Conservation (phyloP, 2,113 vertebrate species). For the Zonotrichia leucophrys region DNA sequence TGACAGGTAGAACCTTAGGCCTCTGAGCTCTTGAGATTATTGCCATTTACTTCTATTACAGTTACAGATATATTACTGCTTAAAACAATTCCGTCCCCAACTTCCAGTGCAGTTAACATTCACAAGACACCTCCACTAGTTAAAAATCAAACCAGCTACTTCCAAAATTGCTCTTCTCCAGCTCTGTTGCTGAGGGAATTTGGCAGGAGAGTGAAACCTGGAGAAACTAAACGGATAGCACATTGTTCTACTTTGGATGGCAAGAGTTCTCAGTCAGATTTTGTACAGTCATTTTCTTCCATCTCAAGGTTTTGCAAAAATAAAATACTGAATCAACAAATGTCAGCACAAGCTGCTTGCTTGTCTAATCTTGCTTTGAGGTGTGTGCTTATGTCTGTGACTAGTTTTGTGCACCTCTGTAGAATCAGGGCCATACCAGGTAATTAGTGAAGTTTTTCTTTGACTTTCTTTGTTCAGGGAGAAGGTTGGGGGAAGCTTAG, state of each 20-base stretch:
- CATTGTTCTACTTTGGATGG: not conserved
- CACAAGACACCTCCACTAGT: not conserved
- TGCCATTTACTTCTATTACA: not conserved
- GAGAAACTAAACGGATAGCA: not conserved
- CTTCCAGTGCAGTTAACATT: not conserved
- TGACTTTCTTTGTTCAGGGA: not conserved
- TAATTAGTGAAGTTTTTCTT: not conserved
- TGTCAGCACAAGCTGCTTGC: conserved; percentile 17
- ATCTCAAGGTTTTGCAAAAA: conserved; percentile 8
- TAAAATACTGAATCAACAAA: not conserved
- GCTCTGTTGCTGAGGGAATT: not conserved
- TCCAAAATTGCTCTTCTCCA: not conserved
- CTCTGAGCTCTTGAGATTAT: not conserved
- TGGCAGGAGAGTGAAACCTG: not conserved
- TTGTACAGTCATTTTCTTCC: not conserved
- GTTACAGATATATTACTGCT: not conserved
- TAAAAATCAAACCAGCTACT: not conserved
- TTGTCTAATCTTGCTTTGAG: conserved; percentile 3
- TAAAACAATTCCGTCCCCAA: not conserved
- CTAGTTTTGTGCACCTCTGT: not conserved
- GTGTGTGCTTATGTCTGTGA: not conserved
- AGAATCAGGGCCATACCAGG: not conserved
- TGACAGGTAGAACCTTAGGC: not conserved
- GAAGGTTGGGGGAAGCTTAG: not conserved
- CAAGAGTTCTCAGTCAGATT: not conserved